These are phyloP conservation scores for Heterocephalus glaber DNA, from an alignment of 2,113 vertebrate species.

Conservation along the genomic window DNA sequence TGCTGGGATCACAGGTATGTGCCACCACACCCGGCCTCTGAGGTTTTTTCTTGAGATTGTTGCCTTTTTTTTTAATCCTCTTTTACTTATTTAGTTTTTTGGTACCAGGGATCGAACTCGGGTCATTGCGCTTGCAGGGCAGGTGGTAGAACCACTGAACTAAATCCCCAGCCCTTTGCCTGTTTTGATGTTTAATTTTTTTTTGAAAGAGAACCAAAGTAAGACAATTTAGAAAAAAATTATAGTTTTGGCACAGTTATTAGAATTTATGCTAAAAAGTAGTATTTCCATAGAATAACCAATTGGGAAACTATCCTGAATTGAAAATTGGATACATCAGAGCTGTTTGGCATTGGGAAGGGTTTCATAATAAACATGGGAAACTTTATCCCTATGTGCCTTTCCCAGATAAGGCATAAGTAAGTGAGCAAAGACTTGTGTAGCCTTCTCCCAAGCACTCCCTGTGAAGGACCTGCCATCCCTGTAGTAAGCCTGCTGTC, in stretches of 20 bases:
- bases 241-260: neutral
- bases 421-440: neutral
- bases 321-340: neutral
- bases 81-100: too few relatives aligned
- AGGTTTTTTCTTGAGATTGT: too few relatives aligned
- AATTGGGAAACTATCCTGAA: neutral
- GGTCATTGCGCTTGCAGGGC: too few relatives aligned
- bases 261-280: slow-evolving; percentile 23
- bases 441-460: neutral
- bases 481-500: neutral
- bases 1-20: neutral
- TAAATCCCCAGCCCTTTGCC: too few relatives aligned
- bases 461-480: neutral
- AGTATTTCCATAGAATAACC: neutral
- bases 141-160: too few relatives aligned
- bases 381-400: neutral
- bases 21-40: neutral
- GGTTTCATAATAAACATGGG: neutral
- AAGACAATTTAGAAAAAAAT: neutral
- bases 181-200: neutral
- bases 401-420: neutral
- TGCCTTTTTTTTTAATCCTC: too few relatives aligned
- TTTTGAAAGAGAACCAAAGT: neutral
- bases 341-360: neutral
- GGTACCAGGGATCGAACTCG: too few relatives aligned